Base-by-base conservation (phyloP, 2,113 vertebrate species). In the Laticauda colubrina region DNA sequence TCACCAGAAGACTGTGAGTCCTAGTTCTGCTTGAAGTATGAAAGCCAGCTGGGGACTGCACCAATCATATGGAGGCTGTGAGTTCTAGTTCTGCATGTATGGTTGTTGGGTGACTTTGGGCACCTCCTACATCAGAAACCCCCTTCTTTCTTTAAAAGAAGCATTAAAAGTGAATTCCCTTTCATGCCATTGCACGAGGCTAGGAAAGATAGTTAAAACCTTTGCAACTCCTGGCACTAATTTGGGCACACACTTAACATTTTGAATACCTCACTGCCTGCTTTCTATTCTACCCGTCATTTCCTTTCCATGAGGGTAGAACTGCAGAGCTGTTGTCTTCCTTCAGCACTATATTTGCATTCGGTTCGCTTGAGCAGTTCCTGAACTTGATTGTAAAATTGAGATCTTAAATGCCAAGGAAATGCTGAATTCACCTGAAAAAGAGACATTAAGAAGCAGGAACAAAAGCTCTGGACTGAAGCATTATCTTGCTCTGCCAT, bases 371-470 rank as follows among this genome's bases (percentile, higher is more conserved):
- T 53, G n/a, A 39, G 56, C 23, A 1, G 85, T 9, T 51, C 20
- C 45, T 69, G 64, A 45, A 48, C 51, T 53, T 53, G 21, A 92
- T 92, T 64, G 29, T 53, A 91, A 91, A 81, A 91, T 53, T 11
- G 91, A 92, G 55, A 34, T n/a, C 55, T 61, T 51, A 92, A 69
- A 92, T 75, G 59, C 43, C 86, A 92, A 53, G 86, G 51, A 92
- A 87, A 75, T 43, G 86, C 91, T 43, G 86, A 69, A 55, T 91
- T 91, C 91, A 87, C 85, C 56, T 91, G 91, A 51, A 91, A 51
- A 91, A 24, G 29, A 88, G 86, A 26, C 51, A 88, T 39, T 75
- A 20, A 39, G 59, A n/a, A 69, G 11, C 86, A 7, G 91, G 34
- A 75, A 43, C 5, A 34, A 75, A 88, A 88, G 86, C 91, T 55